phyloP scores from a whole-genome alignment of 2,113 vertebrate species.

The Pterocles burchelli region DNA sequence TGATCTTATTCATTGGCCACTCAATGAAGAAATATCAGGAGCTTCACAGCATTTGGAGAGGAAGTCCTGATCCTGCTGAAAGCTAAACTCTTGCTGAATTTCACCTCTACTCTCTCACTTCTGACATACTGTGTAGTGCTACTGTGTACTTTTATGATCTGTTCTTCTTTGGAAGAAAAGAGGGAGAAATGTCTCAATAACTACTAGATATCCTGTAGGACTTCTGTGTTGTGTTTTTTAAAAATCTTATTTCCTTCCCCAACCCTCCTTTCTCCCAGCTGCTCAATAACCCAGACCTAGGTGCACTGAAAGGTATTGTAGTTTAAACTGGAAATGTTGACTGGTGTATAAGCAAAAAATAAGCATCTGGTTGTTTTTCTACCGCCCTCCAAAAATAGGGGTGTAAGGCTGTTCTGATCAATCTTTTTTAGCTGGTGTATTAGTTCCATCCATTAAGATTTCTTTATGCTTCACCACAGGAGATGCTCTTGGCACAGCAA shows the following conservation, averaged over 20 bases:
- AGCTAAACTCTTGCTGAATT: neutral
- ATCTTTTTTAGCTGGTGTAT: neutral
- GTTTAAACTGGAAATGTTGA: neutral
- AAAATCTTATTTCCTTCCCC: neutral
- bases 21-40: neutral
- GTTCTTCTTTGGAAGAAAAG: neutral
- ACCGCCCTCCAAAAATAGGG: neutral
- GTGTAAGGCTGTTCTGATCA: neutral
- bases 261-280: accelerated
- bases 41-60: neutral
- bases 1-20: neutral
- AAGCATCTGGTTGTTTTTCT: neutral
- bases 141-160: neutral
- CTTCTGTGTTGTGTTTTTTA: neutral
- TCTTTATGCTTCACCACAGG: neutral
- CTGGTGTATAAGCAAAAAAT: accelerated
- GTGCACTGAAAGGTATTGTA: neutral
- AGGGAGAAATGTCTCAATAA: neutral
- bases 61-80: neutral
- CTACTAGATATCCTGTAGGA: neutral
- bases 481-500: neutral
- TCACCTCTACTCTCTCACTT: neutral
- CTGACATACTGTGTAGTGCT: neutral
- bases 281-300: neutral
- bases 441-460: neutral